Conservation (phyloP, 2,797 vertebrate genomes). For the Malurus leucopterus region DNA sequence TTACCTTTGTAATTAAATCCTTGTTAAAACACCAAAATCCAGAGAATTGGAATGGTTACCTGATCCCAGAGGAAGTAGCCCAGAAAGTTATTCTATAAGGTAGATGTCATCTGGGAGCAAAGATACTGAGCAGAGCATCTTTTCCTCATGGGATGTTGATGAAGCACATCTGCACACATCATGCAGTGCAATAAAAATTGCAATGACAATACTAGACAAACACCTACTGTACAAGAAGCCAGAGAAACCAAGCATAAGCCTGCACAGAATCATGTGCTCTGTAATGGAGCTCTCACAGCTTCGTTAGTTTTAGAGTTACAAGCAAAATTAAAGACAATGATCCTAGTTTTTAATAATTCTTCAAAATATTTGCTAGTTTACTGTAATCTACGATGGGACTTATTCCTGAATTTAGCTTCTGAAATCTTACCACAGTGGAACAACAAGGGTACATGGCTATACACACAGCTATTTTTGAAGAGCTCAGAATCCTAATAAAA, state of each 20-base stretch:
- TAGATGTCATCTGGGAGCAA: slow-evolving; percentile 82
- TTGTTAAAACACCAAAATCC: slow-evolving; percentile 89
- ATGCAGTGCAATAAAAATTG: slow-evolving; percentile 66
- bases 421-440: neutral
- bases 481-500: neutral
- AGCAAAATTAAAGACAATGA: neutral
- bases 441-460: neutral
- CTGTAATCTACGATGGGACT: neutral
- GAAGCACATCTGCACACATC: slow-evolving; percentile 75
- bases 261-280: slow-evolving; percentile 3
- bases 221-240: slow-evolving; percentile 42
- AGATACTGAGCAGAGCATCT: slow-evolving; percentile 63
- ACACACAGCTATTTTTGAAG: neutral
- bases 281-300: slow-evolving; percentile 20
- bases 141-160: slow-evolving; percentile 71
- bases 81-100: slow-evolving; percentile 89
- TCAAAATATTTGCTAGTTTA: neutral
- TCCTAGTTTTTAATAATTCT: neutral
- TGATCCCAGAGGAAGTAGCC: slow-evolving; percentile 85
- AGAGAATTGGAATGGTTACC: slow-evolving; percentile 83
- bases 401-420: neutral
- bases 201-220: slow-evolving; percentile 66
- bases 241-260: slow-evolving; percentile 31
- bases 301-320: neutral
- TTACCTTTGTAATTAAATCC: slow-evolving; percentile 85